Conservation (phyloP, 1,140 invertebrate genomes). For the Drosophila athabasca region DNA sequence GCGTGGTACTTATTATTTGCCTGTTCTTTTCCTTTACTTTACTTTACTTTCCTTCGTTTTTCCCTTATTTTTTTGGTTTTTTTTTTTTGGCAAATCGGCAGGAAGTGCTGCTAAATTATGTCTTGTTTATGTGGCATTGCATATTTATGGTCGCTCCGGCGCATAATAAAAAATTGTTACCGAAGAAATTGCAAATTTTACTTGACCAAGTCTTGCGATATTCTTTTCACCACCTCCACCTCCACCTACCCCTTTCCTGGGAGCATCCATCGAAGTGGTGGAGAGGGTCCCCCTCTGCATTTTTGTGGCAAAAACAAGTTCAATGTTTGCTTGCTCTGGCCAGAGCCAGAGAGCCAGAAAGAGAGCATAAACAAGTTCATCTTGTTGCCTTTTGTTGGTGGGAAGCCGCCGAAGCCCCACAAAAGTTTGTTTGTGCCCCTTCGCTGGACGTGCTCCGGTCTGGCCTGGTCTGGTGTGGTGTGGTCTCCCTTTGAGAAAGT, state of each 20-base stretch:
- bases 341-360: constrained; percentile 16
- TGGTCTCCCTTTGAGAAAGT: constrained; percentile 14
- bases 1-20: constrained; percentile 75
- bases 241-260: too few species aligned
- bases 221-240: constrained; percentile 21
- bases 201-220: constrained; percentile 62
- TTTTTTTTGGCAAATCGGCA: constrained; percentile 78
- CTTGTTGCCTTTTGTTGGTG: constrained; percentile 22
- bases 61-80: not conserved
- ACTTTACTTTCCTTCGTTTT: constrained; percentile 62
- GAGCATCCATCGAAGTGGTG: too few species aligned
- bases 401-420: constrained; percentile 59
- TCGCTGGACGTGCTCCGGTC: constrained; percentile 42
- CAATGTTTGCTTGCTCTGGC: constrained; percentile 75
- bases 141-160: constrained; percentile 72
- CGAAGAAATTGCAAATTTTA: constrained; percentile 73
- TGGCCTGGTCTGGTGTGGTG: constrained; percentile 32
- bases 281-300: not conserved
- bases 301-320: constrained; percentile 67
- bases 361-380: constrained; percentile 70
- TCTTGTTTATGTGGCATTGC: constrained; percentile 81
- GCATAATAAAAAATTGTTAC: constrained; percentile 74
- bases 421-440: constrained; percentile 73
- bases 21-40: constrained; percentile 36
- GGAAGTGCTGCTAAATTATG: constrained; percentile 79